Base-by-base conservation (phyloP, 2,888 invertebrate species). In the Drosophila quinaria region DNA sequence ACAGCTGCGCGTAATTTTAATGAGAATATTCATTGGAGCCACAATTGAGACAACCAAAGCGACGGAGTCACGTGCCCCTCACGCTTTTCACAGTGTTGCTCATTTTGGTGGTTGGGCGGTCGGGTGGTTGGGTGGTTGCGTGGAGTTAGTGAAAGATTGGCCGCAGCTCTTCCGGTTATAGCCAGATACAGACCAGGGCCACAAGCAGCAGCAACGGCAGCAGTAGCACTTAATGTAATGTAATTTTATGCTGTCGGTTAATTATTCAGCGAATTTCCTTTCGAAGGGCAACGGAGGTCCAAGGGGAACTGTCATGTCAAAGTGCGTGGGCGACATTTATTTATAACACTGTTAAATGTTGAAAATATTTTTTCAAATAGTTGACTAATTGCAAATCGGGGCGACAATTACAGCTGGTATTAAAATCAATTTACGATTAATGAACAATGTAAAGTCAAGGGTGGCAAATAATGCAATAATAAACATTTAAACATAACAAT, bases 11-110 rank as follows among this genome's bases (percentile, higher is more conserved):
- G 80, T 75, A 78, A 84, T 81, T 85, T 84, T 86, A 86, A 84
- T 84, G 81, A 81, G 75, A 78, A 86, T 86, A 80, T 84, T 85
- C 85, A 82, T 82, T 83, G 79, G 81, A 66, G 80, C 75, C 81
- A 70, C 82, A 84, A 78, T 78, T 76, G 80, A 78, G 84, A 78
- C 75, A 76, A 66, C 65, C 81, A 62, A 51, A 65, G 59, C 42
- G 60, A 11, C 19, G 33, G 44, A 79, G 76, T 78, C 78, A 76
- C 77, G 65, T 50, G 41, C 15, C 33, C 49, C 63, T 46, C 22
- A 22, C 5, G 22, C 62, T 39, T 19, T 35, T 41, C 46, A 41
- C 46, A 51, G 31, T 39, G n/a, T 47, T 13, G 47, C 11, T 44
- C 44, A 33, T 15, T 31, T 9, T 33, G 50, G 59, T 41, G 59